Evolutionary conservation across 53 echinoderm and acorn worm species (phyloP), one percentile per base, ranked within the genome.

Genomic region (Echinometra lucunter): DNA sequence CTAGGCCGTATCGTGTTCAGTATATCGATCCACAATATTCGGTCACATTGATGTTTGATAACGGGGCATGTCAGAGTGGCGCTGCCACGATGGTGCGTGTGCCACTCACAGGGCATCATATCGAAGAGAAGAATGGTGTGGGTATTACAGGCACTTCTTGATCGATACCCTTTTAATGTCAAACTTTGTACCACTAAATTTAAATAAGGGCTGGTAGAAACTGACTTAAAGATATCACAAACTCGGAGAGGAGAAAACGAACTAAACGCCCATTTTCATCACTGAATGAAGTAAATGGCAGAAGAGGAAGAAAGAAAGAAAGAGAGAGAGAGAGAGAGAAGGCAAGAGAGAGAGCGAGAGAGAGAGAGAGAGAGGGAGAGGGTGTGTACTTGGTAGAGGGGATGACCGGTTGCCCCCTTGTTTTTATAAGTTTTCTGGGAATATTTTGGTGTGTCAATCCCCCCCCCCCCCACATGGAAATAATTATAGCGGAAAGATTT

Each of bases 31-130:
- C 49, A 49, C 49, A 85, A 85, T 85, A 85, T 49, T 28, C 85
- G 85, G 85, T 28, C 85, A 85, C 49, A 85, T 85, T 85, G 85
- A 45, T 85, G 85, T 85, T 49, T 85, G 45, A 49, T 81, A 85
- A 85, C n/a, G n/a, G 85, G 85, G n/a, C 47, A 30, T 85, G 53
- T 11, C 85, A 53, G 38, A 42, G 38, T 18, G 42, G 42, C 47
- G 47, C 85, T 47, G 28, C 16, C 27, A 49, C 37, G 21, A 12
- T 49, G 12, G 85, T n/a, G 28, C 4, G 40, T 85, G 12, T 12
- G 78, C 78, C 42, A 42, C 4, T 69, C 69, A 69, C 32, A 11
- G 34, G 69, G 34, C 21, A 58, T 58, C 8, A n/a, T 66, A 67
- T 30, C 0, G 67, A 32, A 30, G 28, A 1, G 67, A 10, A 32